phyloP scores from a whole-genome alignment of 2,888 invertebrate genomes.

The Limulus polyphemus region DNA sequence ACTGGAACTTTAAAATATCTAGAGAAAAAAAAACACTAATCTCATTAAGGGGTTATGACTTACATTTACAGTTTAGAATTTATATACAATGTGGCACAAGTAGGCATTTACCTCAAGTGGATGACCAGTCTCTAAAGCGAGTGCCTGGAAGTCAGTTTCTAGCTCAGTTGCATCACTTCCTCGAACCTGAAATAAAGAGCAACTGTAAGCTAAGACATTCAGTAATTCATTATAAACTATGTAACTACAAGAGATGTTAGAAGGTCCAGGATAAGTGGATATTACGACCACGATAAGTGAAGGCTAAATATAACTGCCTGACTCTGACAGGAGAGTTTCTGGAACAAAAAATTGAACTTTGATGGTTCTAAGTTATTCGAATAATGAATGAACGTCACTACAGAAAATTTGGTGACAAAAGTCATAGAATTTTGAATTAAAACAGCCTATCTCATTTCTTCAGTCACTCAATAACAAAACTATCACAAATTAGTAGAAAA shows the following conservation, averaged over 20 bases:
- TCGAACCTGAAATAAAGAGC: conserved; percentile 18
- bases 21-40: not conserved
- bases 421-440: too few relatives aligned
- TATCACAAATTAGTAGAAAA: too few relatives aligned
- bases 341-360: too few relatives aligned
- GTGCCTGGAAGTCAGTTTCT: conserved; percentile 28
- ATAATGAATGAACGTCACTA: too few relatives aligned
- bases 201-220: not conserved
- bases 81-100: not conserved
- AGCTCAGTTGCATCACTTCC: conserved; percentile 26
- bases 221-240: too few relatives aligned
- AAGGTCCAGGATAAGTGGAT: too few relatives aligned
- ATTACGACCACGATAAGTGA: not conserved
- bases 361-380: too few relatives aligned
- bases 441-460: too few relatives aligned
- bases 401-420: too few relatives aligned
- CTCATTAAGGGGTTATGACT: not conserved
- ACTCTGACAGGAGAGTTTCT: too few relatives aligned
- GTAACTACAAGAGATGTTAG: too few relatives aligned
- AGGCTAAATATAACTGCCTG: not conserved
- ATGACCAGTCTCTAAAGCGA: conserved; percentile 27
- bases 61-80: not conserved
- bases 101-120: conserved; percentile 22
- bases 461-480: too few relatives aligned
- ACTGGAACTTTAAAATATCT: conserved; percentile 1